A percentile compares a stretch with the other conserved stretches of the same genome.
Conservation (phyloP, 2,888 invertebrate genomes). For the Ophion costatus region DNA sequence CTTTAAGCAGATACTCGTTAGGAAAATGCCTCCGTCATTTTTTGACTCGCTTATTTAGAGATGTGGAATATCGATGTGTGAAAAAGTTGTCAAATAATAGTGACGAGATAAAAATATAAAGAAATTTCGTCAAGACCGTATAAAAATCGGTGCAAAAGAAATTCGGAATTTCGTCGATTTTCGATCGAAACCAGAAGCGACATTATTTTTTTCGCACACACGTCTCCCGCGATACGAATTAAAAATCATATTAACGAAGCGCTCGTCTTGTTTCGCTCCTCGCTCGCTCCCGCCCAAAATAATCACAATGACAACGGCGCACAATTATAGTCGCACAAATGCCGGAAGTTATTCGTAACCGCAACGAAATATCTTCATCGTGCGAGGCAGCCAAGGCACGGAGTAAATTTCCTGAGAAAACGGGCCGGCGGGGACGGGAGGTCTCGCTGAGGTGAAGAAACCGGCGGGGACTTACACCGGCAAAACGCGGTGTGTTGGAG, state of each 20-base stretch:
- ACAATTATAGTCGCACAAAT: slow-evolving; percentile 44
- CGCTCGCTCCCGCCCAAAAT: slow-evolving; percentile 19
- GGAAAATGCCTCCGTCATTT: too few species aligned
- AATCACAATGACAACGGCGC: slow-evolving; percentile 36
- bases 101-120: too few species aligned
- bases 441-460: slow-evolving; percentile 44
- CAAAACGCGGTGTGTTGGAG: slow-evolving; percentile 28
- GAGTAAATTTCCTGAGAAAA: slow-evolving; percentile 48
- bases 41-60: too few species aligned
- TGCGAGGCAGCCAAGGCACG: slow-evolving; percentile 17
- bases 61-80: too few species aligned
- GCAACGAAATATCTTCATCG: slow-evolving; percentile 45
- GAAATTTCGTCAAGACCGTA: too few species aligned
- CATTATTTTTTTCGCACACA: too few species aligned
- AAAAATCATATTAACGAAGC: not conserved
- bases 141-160: too few species aligned
- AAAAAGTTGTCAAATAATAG: too few species aligned
- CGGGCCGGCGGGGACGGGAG: not conserved
- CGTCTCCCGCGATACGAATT: not conserved
- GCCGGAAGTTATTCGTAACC: slow-evolving; percentile 59
- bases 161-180: too few species aligned
- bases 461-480: slow-evolving; percentile 22
- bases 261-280: not conserved
- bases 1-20: too few species aligned
- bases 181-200: too few species aligned